These are phyloP conservation scores for Chrysolophus pictus DNA, from an alignment of 2,797 vertebrate species.

Conservation along the genomic window DNA sequence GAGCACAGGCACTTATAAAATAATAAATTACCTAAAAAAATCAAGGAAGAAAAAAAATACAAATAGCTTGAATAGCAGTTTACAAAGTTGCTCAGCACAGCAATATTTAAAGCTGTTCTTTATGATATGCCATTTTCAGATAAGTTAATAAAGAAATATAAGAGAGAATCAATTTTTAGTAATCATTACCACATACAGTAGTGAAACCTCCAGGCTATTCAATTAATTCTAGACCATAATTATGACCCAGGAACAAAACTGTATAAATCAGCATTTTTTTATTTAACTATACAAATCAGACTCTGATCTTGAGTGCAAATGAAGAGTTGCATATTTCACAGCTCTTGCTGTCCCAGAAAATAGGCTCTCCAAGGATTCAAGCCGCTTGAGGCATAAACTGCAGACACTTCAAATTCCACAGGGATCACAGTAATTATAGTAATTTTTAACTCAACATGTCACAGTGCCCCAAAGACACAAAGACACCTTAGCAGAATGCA, in stretches of 20 bases:
- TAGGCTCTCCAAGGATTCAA: constrained; percentile 29
- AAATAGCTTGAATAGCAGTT: constrained; percentile 75
- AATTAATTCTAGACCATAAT: constrained; percentile 80
- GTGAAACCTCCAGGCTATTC: constrained; percentile 75
- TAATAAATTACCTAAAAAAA: constrained; percentile 73
- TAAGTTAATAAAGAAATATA: constrained; percentile 80
- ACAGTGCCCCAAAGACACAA: constrained; percentile 42
- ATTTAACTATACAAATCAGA: constrained; percentile 71
- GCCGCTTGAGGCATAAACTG: constrained; percentile 47
- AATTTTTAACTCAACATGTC: constrained; percentile 62
- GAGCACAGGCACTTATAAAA: constrained; percentile 37
- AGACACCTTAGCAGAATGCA: constrained; percentile 3
- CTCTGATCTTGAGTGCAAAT: constrained; percentile 26
- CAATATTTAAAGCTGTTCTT: constrained; percentile 71
- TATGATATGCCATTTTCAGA: constrained; percentile 75
- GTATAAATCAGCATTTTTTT: constrained; percentile 74
- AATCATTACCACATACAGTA: constrained; percentile 77
- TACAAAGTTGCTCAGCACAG: constrained; percentile 73
- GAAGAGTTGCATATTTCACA: constrained; percentile 11
- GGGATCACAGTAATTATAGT: constrained; percentile 56
- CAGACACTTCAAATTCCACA: constrained; percentile 46
- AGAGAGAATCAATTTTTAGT: constrained; percentile 74
- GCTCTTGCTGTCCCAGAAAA: constrained; percentile 41
- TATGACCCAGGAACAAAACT: constrained; percentile 69
- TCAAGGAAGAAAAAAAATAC: background rate